phyloP scores from a whole-genome alignment of 2,113 vertebrate genomes.

The Stomatorhinus ivindoensis region DNA sequence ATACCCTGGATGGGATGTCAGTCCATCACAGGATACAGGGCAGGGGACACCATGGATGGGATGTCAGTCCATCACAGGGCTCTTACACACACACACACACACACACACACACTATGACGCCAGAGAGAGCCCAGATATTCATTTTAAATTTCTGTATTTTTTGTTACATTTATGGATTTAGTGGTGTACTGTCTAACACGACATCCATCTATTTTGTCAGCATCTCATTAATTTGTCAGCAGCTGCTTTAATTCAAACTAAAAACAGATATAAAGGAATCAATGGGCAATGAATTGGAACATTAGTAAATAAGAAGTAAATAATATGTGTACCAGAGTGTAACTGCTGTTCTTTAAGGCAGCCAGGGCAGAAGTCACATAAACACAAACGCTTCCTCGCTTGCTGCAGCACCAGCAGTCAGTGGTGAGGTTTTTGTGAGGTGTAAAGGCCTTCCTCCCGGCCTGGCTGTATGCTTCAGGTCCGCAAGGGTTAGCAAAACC shows the following conservation, averaged over 20 bases:
- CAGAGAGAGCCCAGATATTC: neutral
- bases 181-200: neutral
- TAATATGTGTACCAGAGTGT: constrained; percentile 22
- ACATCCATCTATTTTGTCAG: neutral
- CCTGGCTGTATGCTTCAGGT: neutral
- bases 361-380: neutral
- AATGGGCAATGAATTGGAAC: constrained; percentile 30
- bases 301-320: constrained; percentile 39
- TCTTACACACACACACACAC: neutral
- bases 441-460: neutral
- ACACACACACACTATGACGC: neutral
- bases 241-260: neutral
- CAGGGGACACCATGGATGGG: neutral
- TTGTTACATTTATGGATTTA: neutral
- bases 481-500: neutral
- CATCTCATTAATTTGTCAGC: too few relatives aligned
- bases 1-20: too few relatives aligned
- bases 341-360: constrained; percentile 16
- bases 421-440: neutral
- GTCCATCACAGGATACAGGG: neutral
- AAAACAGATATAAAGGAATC: constrained; percentile 4
- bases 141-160: neutral
- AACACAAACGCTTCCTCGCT: neutral
- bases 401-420: neutral
- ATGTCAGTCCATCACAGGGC: neutral